A percentile compares a stretch with the other conserved stretches of the same genome.
phyloP scores from a whole-genome alignment of 2,113 vertebrate species.

The Phainopepla nitens region DNA sequence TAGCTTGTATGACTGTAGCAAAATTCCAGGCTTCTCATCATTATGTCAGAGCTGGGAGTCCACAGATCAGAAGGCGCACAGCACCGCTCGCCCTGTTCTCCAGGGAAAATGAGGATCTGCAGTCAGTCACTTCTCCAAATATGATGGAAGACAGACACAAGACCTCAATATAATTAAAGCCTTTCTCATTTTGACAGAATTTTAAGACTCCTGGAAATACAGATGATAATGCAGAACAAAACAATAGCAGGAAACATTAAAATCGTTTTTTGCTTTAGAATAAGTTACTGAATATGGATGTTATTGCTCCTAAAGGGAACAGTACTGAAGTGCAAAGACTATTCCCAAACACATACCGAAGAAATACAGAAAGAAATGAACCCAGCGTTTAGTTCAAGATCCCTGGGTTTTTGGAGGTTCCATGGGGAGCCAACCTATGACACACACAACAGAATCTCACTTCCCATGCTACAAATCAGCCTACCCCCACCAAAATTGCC shows the following conservation, averaged over 20 bases:
- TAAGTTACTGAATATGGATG: background rate
- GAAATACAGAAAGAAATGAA: background rate
- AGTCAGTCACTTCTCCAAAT: background rate
- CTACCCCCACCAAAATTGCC: background rate
- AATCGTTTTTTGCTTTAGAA: background rate
- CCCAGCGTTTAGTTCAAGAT: background rate
- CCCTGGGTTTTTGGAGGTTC: background rate
- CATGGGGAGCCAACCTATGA: background rate
- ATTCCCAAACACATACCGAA: background rate
- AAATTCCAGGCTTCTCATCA: background rate
- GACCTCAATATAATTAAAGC: background rate
- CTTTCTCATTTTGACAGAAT: background rate
- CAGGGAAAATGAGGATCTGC: background rate
- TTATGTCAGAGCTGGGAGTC: background rate
- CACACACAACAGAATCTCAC: background rate
- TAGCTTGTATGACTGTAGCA: background rate
- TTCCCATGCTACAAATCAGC: background rate
- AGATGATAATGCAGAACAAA: background rate
- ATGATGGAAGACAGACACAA: background rate
- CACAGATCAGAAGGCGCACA: background rate
- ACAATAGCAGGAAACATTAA: background rate
- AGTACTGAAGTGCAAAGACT: background rate
- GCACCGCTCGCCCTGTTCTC: rapidly evolving
- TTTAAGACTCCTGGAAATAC: background rate
- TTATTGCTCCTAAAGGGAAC: background rate